Conservation (phyloP, 2,113 vertebrate genomes). For the Bombycilla garrulus region DNA sequence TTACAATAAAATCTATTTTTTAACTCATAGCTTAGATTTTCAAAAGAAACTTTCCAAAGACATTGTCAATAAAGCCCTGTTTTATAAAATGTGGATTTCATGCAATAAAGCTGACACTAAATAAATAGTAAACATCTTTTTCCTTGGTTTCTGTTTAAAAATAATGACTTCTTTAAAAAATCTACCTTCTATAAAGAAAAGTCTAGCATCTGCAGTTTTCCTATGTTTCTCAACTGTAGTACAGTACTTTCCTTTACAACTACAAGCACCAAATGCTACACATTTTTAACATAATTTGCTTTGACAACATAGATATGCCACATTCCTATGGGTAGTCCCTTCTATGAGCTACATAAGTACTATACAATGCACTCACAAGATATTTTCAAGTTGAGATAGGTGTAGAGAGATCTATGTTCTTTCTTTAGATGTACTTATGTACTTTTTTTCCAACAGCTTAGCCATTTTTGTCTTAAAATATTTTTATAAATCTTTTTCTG, state of each 20-base stretch:
- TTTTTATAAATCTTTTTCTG: constrained; percentile 8
- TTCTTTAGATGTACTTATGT: not conserved
- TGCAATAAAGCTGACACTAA: not conserved
- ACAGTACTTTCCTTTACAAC: constrained; percentile 36
- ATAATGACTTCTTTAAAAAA: not conserved
- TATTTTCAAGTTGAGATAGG: constrained; percentile 10
- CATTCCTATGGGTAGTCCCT: not conserved
- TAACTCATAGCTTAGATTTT: not conserved
- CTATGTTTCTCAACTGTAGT: constrained; percentile 19
- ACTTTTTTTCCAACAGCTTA: constrained; percentile 1
- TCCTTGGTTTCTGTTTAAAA: not conserved
- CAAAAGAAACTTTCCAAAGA: not conserved
- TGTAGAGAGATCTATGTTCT: not conserved
- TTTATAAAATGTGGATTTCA: not conserved
- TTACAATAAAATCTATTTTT: not conserved
- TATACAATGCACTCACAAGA: not conserved
- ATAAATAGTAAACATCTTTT: not conserved
- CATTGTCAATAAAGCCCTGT: not conserved
- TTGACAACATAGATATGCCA: constrained; percentile 1
- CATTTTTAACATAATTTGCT: constrained; percentile 14
- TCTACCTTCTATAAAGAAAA: not conserved
- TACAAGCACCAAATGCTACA: not conserved
- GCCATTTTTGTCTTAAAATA: not conserved
- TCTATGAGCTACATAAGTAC: not conserved
- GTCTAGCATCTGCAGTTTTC: constrained; percentile 22